Evolutionary conservation across 2,113 vertebrate genomes (phyloP).

Genomic region (Megaptera novaeangliae): DNA sequence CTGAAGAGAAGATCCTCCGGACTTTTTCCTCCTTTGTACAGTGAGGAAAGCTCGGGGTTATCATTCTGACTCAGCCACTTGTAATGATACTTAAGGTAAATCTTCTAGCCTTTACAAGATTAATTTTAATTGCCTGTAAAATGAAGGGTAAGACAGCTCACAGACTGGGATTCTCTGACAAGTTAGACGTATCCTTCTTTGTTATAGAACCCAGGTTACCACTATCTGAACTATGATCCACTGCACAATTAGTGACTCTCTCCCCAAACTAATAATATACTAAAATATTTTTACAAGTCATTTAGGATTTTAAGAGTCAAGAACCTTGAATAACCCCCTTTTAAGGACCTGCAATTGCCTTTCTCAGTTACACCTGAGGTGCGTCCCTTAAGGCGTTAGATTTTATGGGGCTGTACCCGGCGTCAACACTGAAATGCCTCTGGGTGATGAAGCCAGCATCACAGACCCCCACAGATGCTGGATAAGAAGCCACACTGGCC

Average conservation of each 20-base stretch:
- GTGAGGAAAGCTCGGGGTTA: background rate
- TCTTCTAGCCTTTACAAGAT: background rate
- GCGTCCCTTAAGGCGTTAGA: background rate
- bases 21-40: background rate
- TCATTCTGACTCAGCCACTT: background rate
- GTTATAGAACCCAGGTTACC: background rate
- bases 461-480: background rate
- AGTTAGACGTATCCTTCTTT: background rate
- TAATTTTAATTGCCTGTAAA: background rate
- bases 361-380: background rate
- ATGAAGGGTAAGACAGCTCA: background rate
- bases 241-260: background rate
- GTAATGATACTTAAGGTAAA: background rate
- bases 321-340: background rate
- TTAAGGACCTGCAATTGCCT: background rate
- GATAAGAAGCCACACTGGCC: background rate
- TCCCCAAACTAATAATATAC: background rate
- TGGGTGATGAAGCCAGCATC: background rate
- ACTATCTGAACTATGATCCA: background rate
- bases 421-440: background rate
- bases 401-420: background rate
- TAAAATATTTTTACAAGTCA: background rate
- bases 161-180: background rate
- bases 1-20: too few relatives aligned
- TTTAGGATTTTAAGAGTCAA: slow-evolving; percentile 2